phyloP scores from a whole-genome alignment of 2,888 invertebrate genomes.

The Caenorhabditis wallacei region DNA sequence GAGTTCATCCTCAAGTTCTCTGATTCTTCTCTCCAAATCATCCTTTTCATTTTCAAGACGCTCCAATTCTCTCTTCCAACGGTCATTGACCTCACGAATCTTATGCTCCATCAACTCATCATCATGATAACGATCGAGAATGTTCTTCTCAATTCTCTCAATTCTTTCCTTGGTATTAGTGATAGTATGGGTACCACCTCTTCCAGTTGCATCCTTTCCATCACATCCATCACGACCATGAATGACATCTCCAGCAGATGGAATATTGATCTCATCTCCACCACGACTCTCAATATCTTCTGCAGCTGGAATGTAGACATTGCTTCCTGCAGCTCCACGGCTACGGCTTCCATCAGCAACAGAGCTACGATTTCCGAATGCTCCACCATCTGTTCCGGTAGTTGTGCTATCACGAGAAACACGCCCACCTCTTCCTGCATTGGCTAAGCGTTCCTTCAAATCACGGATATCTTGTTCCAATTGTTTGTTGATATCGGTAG shows the following conservation, averaged over 20 bases:
- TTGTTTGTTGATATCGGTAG: conserved; percentile 61
- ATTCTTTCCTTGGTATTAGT: conserved; percentile 56
- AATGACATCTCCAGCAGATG: conserved; percentile 47
- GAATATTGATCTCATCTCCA: conserved; percentile 65
- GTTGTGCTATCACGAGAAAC: conserved; percentile 63
- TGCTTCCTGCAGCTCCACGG: conserved; percentile 60
- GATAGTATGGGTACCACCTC: conserved; percentile 52
- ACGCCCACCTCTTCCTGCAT: conserved; percentile 63
- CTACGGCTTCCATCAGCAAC: conserved; percentile 41
- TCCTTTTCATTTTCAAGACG: conserved; percentile 82
- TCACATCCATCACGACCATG: conserved; percentile 70
- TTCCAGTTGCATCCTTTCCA: conserved; percentile 43
- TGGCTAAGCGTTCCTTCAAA: conserved; percentile 70
- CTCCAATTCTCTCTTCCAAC: conserved; percentile 81
- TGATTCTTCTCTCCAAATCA: conserved; percentile 77
- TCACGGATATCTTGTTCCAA: conserved; percentile 72
- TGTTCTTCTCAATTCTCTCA: conserved; percentile 63
- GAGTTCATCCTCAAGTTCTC: conserved; percentile 81
- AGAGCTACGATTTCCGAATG: conserved; percentile 40
- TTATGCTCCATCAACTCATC: conserved; percentile 76
- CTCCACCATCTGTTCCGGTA: conserved; percentile 65
- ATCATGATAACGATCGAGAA: conserved; percentile 75
- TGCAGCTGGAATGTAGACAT: conserved; percentile 62
- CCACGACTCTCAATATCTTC: conserved; percentile 52
- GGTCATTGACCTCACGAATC: conserved; percentile 81